These are phyloP conservation scores for Gavia stellata DNA, from an alignment of 2,113 vertebrate genomes.

Conservation along the genomic window DNA sequence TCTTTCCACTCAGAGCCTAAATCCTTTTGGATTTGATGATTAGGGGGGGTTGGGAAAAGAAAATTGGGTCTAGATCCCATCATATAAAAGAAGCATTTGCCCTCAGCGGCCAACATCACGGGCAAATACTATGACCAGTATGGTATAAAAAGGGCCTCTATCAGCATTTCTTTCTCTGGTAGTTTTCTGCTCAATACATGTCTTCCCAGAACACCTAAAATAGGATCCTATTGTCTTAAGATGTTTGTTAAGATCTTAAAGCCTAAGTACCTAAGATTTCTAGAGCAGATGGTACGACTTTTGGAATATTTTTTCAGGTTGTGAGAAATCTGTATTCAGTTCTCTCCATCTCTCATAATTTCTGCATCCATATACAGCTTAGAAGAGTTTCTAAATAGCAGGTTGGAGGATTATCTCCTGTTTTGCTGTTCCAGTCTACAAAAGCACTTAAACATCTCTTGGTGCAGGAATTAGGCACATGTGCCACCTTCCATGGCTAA, in stretches of 20 bases:
- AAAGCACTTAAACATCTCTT: background rate
- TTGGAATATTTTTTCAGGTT: background rate
- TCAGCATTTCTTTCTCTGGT: background rate
- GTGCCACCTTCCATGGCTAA: background rate
- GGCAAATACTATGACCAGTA: background rate
- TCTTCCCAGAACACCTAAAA: background rate
- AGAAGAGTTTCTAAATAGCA: background rate
- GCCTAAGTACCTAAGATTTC: background rate
- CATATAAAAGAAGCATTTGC: background rate
- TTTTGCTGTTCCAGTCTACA: background rate
- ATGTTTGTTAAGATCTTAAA: background rate
- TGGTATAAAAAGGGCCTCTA: background rate
- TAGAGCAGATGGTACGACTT: background rate
- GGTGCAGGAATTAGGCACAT: background rate
- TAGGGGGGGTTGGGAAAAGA: background rate
- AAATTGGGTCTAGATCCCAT: constrained; percentile 16
- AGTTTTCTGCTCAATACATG: background rate
- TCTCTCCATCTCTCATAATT: background rate
- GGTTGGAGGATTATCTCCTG: background rate
- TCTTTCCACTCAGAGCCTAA: constrained; percentile 38
- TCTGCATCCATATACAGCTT: background rate
- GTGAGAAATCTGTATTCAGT: background rate
- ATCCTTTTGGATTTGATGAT: constrained; percentile 34
- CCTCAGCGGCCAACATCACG: background rate
- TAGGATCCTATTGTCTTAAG: background rate